Conservation (phyloP, 2,797 vertebrate species). For the Salarias fasciatus region DNA sequence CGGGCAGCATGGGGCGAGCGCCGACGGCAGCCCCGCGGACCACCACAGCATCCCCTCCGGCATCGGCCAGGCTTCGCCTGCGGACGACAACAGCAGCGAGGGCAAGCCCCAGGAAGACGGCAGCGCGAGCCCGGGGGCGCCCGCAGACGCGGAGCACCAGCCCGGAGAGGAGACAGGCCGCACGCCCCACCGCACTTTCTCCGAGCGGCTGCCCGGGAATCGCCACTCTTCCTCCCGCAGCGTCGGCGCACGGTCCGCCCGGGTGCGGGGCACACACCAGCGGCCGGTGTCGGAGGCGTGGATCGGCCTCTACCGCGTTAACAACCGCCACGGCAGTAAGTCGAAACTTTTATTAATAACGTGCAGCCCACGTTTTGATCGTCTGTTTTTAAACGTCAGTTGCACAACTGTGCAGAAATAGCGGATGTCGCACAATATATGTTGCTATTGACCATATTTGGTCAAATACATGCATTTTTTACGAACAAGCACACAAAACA, state of each 20-base stretch:
- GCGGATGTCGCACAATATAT: too few relatives aligned
- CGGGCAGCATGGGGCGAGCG: constrained; percentile 79
- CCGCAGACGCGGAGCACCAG: constrained; percentile 62
- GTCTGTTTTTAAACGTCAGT: too few relatives aligned
- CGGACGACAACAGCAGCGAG: constrained; percentile 67
- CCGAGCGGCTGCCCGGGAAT: constrained; percentile 82
- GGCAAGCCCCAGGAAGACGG: constrained; percentile 71
- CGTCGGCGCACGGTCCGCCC: constrained; percentile 75
- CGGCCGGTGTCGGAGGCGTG: constrained; percentile 85
- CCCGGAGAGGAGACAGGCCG: constrained; percentile 80
- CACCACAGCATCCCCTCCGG: constrained; percentile 68
- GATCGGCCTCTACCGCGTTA: constrained; percentile 85
- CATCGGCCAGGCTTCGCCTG: constrained; percentile 67
- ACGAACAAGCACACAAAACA: too few relatives aligned
- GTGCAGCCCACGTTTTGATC: too few relatives aligned
- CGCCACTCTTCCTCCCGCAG: constrained; percentile 77
- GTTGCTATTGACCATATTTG: too few relatives aligned
- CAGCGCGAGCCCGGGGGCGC: constrained; percentile 56
- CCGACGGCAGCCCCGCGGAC: constrained; percentile 79
- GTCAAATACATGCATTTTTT: too few relatives aligned
- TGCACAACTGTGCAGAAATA: too few relatives aligned
- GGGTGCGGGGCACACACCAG: constrained; percentile 76
- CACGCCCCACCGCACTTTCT: constrained; percentile 84
- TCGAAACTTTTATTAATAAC: constrained; percentile 1
- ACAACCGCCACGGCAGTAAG: constrained; percentile 84